phyloP scores from a whole-genome alignment of 35 echinoderm and acorn worm species.

The Heliocidaris erythrogramma region DNA sequence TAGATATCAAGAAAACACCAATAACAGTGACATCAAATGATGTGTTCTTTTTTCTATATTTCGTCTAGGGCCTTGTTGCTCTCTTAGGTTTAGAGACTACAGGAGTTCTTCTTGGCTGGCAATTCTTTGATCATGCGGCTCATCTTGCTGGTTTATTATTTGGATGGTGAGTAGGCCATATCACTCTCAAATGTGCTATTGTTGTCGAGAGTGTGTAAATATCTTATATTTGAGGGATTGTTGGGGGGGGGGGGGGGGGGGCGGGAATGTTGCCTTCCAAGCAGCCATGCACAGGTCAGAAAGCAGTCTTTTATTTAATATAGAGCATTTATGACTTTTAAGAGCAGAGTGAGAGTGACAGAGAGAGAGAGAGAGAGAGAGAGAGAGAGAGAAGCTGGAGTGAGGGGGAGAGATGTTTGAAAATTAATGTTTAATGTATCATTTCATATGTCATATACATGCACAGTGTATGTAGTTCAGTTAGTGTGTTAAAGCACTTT shows the following conservation, averaged over 20 bases:
- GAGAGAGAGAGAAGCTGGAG: too few relatives aligned
- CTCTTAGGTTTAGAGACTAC: conserved; percentile 83
- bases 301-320: too few relatives aligned
- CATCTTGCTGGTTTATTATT: conserved; percentile 85
- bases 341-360: too few relatives aligned
- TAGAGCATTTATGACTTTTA: too few relatives aligned
- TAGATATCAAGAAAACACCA: background rate
- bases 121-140: conserved; percentile 98
- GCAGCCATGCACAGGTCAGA: background rate
- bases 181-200: background rate
- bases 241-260: too few relatives aligned
- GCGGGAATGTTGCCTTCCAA: background rate
- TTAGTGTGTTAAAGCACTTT: too few relatives aligned
- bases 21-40: background rate
- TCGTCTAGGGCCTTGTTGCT: conserved; percentile 72
- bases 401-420: too few relatives aligned
- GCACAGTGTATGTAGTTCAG: too few relatives aligned
- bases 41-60: conserved; percentile 40
- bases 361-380: too few relatives aligned
- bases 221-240: background rate
- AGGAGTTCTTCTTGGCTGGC: conserved; percentile 83
- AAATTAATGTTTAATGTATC: too few relatives aligned
- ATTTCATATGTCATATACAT: too few relatives aligned
- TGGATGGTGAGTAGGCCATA: conserved; percentile 72
- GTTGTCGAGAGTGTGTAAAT: background rate